phyloP scores from a whole-genome alignment of 2,797 vertebrate species.

The Clarias fuscus region DNA sequence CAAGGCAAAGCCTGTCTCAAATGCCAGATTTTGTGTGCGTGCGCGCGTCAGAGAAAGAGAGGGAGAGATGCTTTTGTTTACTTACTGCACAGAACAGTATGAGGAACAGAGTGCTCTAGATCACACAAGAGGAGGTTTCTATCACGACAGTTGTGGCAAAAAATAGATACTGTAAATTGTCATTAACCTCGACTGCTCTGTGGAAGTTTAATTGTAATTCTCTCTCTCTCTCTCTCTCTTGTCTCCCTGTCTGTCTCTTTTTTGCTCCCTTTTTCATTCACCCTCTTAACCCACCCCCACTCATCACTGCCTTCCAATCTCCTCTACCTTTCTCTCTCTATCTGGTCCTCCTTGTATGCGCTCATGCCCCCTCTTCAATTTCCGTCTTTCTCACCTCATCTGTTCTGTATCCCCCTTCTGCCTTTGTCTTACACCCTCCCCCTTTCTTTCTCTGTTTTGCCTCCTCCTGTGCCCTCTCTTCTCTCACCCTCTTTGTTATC shows the following conservation, averaged over 20 bases:
- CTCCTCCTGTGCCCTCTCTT: not conserved
- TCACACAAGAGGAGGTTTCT: constrained; percentile 11
- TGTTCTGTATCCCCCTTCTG: not conserved
- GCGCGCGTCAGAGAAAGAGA: not conserved
- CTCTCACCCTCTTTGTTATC: not conserved
- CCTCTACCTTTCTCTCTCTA: not conserved
- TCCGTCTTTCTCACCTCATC: constrained; percentile 2
- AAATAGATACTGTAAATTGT: constrained; percentile 37
- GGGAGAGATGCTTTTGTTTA: constrained; percentile 30
- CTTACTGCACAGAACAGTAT: constrained; percentile 28
- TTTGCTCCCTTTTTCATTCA: not conserved
- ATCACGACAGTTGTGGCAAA: constrained; percentile 15
- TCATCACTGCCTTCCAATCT: not conserved
- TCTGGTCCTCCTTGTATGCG: not conserved
- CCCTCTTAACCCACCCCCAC: constrained; percentile 3
- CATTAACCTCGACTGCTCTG: constrained; percentile 45
- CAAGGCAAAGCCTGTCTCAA: constrained; percentile 35
- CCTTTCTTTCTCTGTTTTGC: not conserved
- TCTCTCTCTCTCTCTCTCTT: constrained; percentile 8
- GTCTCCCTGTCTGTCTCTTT: not conserved
- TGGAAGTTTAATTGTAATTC: constrained; percentile 21
- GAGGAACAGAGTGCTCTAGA: constrained; percentile 12
- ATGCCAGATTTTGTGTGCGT: constrained; percentile 8
- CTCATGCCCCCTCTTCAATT: constrained; percentile 8
- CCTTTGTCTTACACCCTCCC: not conserved